Percentiles rank a stretch among this genome's conserved stretches.
These are phyloP conservation scores for Alcedo atthis DNA, from an alignment of 2,797 vertebrate species.

Conservation along the genomic window DNA sequence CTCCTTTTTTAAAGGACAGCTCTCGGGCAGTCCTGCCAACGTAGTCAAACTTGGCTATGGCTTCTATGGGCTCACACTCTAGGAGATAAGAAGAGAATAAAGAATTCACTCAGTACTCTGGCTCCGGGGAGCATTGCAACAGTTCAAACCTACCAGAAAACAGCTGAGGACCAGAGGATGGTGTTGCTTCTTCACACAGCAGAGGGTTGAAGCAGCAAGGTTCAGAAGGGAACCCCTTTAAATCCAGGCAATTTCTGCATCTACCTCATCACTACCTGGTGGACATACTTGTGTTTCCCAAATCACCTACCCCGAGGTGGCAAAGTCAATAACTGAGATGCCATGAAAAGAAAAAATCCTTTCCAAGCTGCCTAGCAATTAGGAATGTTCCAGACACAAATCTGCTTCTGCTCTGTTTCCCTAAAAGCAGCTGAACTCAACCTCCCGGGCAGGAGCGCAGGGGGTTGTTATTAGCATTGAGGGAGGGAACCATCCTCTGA, in stretches of 20 bases:
- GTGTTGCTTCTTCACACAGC: neutral
- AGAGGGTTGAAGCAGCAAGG: neutral
- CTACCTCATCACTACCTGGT: neutral
- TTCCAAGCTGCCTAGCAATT: neutral
- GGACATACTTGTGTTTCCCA: neutral
- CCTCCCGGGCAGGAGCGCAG: neutral
- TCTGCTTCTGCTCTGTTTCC: neutral
- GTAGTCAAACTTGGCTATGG: slow-evolving; percentile 94
- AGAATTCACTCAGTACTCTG: neutral
- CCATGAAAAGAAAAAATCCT: neutral
- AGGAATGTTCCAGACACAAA: neutral
- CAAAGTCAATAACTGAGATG: neutral
- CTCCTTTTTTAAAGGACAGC: slow-evolving; percentile 94
- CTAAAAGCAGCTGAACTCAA: neutral
- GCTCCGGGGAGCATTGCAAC: neutral
- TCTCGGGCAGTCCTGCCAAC: slow-evolving; percentile 89
- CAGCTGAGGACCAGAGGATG: neutral
- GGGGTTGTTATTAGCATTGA: neutral
- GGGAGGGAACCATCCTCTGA: neutral
- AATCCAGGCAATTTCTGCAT: neutral
- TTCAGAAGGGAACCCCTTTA: neutral
- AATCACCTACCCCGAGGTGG: neutral
- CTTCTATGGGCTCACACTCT: slow-evolving; percentile 93
- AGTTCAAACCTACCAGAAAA: neutral
- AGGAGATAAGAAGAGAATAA: slow-evolving; percentile 66